Conservation (phyloP, 2,888 invertebrate genomes). For the Orthonevra nobilis region DNA sequence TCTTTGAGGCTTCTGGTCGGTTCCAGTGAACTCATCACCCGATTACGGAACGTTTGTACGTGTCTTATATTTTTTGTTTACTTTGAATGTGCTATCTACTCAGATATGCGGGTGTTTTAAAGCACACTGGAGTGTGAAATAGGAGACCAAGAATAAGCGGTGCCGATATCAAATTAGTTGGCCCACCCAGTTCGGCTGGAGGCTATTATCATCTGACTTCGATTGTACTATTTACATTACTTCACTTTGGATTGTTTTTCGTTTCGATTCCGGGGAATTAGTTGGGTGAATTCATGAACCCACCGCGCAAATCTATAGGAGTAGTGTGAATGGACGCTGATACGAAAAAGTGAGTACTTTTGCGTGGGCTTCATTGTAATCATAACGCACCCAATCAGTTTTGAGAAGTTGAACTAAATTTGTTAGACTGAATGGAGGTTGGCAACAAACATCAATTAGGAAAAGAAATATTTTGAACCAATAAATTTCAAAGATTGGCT, state of each 20-base stretch:
- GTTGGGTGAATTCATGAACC: too few relatives aligned
- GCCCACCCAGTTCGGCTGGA: slow-evolving; percentile 17
- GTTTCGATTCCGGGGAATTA: background rate
- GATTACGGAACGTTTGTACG: background rate
- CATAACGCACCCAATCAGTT: too few relatives aligned
- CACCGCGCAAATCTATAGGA: too few relatives aligned
- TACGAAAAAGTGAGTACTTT: too few relatives aligned
- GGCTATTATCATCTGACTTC: background rate
- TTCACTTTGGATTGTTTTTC: background rate
- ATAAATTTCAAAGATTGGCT: too few relatives aligned
- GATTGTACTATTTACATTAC: background rate
- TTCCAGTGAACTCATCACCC: slow-evolving; percentile 34
- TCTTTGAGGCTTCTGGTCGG: slow-evolving; percentile 21
- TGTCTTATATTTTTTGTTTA: slow-evolving; percentile 32
- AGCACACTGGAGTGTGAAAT: background rate
- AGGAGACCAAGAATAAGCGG: background rate
- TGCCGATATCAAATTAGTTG: slow-evolving; percentile 10
- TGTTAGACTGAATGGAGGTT: too few relatives aligned
- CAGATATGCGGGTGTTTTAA: background rate
- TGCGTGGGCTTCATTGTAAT: too few relatives aligned
- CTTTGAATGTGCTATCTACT: too few relatives aligned
- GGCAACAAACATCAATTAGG: too few relatives aligned
- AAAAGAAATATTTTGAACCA: too few relatives aligned
- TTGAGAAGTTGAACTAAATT: too few relatives aligned
- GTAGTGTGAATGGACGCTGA: too few relatives aligned